phyloP scores from a whole-genome alignment of 2,797 vertebrate genomes.

The Spinibarbus caldwelli region DNA sequence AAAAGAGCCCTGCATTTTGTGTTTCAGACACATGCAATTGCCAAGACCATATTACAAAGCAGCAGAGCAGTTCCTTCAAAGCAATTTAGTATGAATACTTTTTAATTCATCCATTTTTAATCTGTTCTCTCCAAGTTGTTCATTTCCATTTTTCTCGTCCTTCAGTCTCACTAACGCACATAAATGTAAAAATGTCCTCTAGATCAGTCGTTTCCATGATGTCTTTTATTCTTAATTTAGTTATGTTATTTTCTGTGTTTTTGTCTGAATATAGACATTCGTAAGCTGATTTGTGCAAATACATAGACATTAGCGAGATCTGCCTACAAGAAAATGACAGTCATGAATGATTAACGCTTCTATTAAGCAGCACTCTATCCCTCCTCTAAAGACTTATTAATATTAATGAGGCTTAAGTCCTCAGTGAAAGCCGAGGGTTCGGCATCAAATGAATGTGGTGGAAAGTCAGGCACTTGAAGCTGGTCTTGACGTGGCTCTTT shows the following conservation, averaged over 20 bases:
- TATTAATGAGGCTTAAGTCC: constrained; percentile 79
- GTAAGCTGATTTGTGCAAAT: constrained; percentile 81
- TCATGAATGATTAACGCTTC: constrained; percentile 82
- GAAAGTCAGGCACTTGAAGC: constrained; percentile 67
- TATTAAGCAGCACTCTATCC: constrained; percentile 77
- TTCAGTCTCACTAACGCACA: constrained; percentile 15
- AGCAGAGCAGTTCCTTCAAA: constrained; percentile 12
- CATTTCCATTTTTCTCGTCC: constrained; percentile 1
- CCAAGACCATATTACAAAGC: constrained; percentile 19
- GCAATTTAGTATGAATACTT: constrained; percentile 55
- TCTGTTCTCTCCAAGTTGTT: constrained; percentile 47
- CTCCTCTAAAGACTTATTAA: constrained; percentile 70
- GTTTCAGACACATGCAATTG: constrained; percentile 3
- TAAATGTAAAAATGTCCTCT: not conserved
- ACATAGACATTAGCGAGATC: constrained; percentile 75
- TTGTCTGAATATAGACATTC: constrained; percentile 69
- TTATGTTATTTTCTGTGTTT: constrained; percentile 73
- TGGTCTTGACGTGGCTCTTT: constrained; percentile 58
- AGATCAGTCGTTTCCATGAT: not conserved
- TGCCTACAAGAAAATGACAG: constrained; percentile 72
- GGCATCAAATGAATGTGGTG: constrained; percentile 78
- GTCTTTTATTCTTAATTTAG: not conserved
- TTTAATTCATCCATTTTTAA: constrained; percentile 49
- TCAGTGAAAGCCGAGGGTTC: constrained; percentile 74
- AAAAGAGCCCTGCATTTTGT: not conserved